Evolutionary conservation across 2,797 vertebrate species (phyloP), one percentile per base, ranked within the genome.

Genomic region (Pyrrhura leucotis): DNA sequence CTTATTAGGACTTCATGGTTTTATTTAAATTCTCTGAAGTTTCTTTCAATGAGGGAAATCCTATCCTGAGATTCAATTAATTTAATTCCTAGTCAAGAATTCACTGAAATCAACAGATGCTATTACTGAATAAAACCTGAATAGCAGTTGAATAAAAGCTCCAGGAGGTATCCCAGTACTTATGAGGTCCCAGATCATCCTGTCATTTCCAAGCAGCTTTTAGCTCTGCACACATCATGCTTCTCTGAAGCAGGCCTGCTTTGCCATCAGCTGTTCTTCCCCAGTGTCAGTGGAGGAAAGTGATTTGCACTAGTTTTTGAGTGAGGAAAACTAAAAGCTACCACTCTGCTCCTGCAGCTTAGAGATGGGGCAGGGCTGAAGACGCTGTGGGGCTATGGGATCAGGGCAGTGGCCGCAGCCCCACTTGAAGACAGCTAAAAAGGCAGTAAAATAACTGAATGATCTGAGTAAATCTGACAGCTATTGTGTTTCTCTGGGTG

Each of bases 21-120:
- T 54, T 51, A 90, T 65, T 95, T 93, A 19, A 95, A 89, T 94
- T 95, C 90, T 95, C 67, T 85, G 58, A 95, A 89, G 85, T 84
- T 88, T 61, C 86, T 93, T 95, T 90, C 85, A 89, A 74, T 78
- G 58, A 91, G 28, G 39, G 42, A 95, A 90, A 94, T 82, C 62
- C 69, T 67, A 81, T 35, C 37, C 63, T 33, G 40, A 81, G 58
- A 86, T 96, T 78, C 67, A 91, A 93, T 90, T 95, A 86, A 88
- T 88, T 90, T 76, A 88, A 88, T 93, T 93, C 69, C 77, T 84
- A 92, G 88, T 56, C 58, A 76, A 88, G 85, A 94, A 84, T 78
- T 94, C 88, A 67, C 40, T 84, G 88, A 92, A 90, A 76, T 67
- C 79, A 88, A 76, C 82, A 94, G 91, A 68, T 79, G 69, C 77